Percentiles rank a stretch among this genome's conserved stretches.
These are phyloP conservation scores for Papilio helenus DNA, from an alignment of 1,140 invertebrate genomes.

Conservation along the genomic window DNA sequence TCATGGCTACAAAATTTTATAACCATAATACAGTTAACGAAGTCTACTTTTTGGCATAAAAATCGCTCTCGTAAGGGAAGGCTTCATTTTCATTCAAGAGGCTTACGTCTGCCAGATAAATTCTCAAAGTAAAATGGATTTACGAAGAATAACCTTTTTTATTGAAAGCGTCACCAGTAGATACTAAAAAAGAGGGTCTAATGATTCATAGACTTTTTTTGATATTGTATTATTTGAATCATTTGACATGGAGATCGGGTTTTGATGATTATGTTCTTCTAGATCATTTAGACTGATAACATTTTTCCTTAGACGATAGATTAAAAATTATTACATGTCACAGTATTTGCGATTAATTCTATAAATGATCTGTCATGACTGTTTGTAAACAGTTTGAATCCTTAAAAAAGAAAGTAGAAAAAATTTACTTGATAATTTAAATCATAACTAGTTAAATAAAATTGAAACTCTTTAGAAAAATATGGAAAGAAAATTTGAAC, in stretches of 20 bases:
- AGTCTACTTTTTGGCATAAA: slow-evolving; percentile 29
- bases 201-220: slow-evolving; percentile 23
- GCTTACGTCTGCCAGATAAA: slow-evolving; percentile 26
- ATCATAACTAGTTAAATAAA: no score
- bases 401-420: not conserved
- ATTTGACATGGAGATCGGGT: not conserved
- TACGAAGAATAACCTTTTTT: slow-evolving; percentile 26
- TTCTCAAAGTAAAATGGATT: slow-evolving; percentile 29
- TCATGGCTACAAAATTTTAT: not conserved
- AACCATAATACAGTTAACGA: slow-evolving; percentile 16
- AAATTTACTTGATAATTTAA: no score
- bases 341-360: no score
- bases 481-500: no score
- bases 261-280: not conserved
- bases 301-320: not conserved
- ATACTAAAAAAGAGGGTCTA: slow-evolving; percentile 25
- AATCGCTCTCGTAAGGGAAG: slow-evolving; percentile 26
- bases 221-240: slow-evolving; percentile 10
- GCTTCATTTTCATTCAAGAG: slow-evolving; percentile 27
- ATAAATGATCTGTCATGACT: no score
- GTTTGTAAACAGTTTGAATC: not conserved
- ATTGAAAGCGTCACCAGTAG: slow-evolving; percentile 28
- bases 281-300: not conserved
- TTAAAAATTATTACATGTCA: not conserved
- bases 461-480: no score